Evolutionary conservation across 2,888 invertebrate genomes (phyloP).

Genomic region (Lasioglossum malachurum): DNA sequence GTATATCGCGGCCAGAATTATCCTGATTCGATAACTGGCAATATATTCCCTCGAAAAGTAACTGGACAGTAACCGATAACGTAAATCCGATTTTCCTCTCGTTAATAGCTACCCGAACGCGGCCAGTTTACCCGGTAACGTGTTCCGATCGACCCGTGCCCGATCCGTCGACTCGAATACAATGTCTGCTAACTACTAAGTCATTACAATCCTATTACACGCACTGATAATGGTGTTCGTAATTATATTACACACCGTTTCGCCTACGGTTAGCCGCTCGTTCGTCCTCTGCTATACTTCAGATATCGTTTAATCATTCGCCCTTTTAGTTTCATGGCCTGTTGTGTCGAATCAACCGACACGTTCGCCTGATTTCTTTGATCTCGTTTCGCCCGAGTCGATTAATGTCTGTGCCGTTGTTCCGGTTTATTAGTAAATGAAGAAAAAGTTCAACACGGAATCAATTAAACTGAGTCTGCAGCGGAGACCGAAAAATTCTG

Average conservation of each 20-base stretch:
- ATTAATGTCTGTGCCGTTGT: background rate
- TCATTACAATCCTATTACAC: slow-evolving; percentile 45
- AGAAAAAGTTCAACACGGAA: background rate
- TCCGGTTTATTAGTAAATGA: background rate
- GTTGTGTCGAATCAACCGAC: background rate
- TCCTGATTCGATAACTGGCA: background rate
- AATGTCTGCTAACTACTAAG: slow-evolving; percentile 42
- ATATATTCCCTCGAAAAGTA: background rate
- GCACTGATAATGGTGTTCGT: slow-evolving; percentile 33
- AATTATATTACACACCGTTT: slow-evolving; percentile 41
- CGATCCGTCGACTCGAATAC: slow-evolving; percentile 39
- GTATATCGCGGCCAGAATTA: background rate
- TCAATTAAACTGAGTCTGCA: background rate
- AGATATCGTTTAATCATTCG: background rate
- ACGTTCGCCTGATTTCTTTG: background rate
- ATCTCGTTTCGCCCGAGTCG: background rate
- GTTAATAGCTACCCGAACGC: slow-evolving; percentile 14
- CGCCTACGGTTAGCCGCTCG: slow-evolving; percentile 23
- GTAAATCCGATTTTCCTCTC: slow-evolving; percentile 20
- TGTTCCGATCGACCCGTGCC: slow-evolving; percentile 12
- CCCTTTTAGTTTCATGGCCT: too few species aligned
- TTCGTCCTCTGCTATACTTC: background rate
- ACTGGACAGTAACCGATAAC: background rate
- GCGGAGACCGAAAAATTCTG: background rate
- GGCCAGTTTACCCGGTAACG: slow-evolving; percentile 32